Base-by-base conservation (phyloP, 1,140 invertebrate genomes). In the Hylaeus volcanicus region DNA sequence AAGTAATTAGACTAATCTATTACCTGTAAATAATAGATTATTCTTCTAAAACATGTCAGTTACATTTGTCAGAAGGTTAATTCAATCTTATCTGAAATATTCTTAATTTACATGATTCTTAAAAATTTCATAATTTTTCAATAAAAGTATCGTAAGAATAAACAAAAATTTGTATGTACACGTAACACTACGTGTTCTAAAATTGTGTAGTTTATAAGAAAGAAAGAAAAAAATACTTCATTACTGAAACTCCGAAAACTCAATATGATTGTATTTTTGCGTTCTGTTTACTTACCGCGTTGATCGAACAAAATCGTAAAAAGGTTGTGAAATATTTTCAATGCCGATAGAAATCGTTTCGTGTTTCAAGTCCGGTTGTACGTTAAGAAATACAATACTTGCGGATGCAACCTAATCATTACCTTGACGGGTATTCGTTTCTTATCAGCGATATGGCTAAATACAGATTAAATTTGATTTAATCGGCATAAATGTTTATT, bases 391-490 rank as follows among this genome's bases (percentile, higher is more conserved):
- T 76, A n/a, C 53, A 68, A 14, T 58, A 43, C 64, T 37, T 58
- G 5, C 5, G 14, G 43, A 11, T 0, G 41, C 41, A 39, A 8
- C 12, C 55, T 61, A 68, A 37, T 76, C 43, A 51, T 26, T 76
- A 43, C 11, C 39, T 70, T 61, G 43, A 48, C 61, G 43, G 39
- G 45, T 48, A 71, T 71, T 56, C 55, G 9, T 69, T 69, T 70
- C 66, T 53, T 77, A 77, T 77, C 75, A 77, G 37, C 6, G 15
- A 70, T 68, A 60, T 43, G 26, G 5, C 15, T 53, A 9, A 53
- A 45, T 11, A 48, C n/a, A 51, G 63, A 70, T 77, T 77, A 77
- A 77, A 53, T 45, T 63, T 14, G 56, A 45, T 70, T 61, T 70
- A 60, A 70, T 53, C 48, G 45, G 11, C 26, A 4, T 58, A 12